Evolutionary conservation across 2,797 vertebrate genomes (phyloP).

Genomic region (Myotis daubentonii): DNA sequence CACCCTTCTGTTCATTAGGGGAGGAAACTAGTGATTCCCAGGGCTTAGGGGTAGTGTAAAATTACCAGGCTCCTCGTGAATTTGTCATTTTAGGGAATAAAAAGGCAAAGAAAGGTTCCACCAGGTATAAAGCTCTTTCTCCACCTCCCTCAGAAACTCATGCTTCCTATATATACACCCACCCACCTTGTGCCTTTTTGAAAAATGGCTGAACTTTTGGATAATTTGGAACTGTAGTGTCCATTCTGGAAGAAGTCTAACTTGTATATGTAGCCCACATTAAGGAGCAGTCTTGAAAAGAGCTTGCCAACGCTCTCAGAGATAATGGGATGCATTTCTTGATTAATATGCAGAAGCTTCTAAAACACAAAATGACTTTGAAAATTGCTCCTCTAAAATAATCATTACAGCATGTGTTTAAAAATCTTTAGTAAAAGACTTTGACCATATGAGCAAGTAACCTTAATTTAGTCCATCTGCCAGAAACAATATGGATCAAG

Average conservation of each 20-base stretch:
- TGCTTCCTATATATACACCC: neutral
- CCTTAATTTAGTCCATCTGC: neutral
- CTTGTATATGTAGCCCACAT: neutral
- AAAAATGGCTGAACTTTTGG: neutral
- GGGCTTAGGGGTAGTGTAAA: neutral
- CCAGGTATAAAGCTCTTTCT: too few relatives aligned
- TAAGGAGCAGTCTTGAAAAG: neutral
- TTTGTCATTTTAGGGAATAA: neutral
- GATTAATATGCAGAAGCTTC: neutral
- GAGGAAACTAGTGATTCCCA: neutral
- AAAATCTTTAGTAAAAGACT: neutral
- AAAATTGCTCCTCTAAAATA: neutral
- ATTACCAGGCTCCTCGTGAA: neutral
- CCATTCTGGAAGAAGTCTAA: neutral
- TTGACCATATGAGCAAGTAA: neutral
- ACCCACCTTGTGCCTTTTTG: neutral
- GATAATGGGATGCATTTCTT: neutral
- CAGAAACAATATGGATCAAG: neutral
- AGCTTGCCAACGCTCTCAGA: neutral
- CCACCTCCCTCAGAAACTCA: neutral
- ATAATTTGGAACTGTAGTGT: neutral
- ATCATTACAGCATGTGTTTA: neutral
- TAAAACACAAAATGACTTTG: neutral
- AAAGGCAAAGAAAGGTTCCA: neutral
- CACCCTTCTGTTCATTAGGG: neutral